Base-by-base conservation (phyloP, 2,797 vertebrate species). In the Sebastes itinus region DNA sequence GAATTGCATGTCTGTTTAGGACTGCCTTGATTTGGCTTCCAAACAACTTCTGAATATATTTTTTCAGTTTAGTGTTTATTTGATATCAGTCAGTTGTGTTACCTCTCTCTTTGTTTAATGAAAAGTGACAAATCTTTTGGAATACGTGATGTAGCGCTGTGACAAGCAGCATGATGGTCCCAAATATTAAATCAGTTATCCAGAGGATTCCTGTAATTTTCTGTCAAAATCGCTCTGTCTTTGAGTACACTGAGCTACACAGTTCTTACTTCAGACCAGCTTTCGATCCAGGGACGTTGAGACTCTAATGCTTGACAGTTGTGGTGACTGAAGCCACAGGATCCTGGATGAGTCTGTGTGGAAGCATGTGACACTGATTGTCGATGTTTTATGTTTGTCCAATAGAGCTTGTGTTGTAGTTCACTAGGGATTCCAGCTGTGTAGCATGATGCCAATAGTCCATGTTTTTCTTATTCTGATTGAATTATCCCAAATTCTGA, bases 311-410 rank as follows among this genome's bases (percentile, higher is more conserved):
- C 33, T 28, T 32, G 33, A 79, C 60, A 82, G 66, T 79, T 79
- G 75, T 78, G 73, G 72, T 71, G 55, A 65, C 4, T 28, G 46
- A 77, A 80, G 68, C 74, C 68, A n/a, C 71, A 72, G 46, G 71
- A 80, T 82, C 60, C 13, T 75, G 63, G 75, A 78, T 64, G 49
- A 75, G 42, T 70, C 55, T 72, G 72, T 27, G 59, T 23, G 27
- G 79, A 82, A 65, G 13, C 77, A 59, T 83, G 59, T 69, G 67
- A 74, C 75, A 64, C 58, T 71, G 77, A 83, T 67, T 59, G 42
- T 72, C 64, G 1, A 38, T 61, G 77, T 86, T 86, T 86, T 82
- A 58, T 77, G 55, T 78, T 81, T 78, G 67, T 83, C 72, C 76
- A 72, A 75, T 33, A 69, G 25, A 74, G n/a, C 16, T 67, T 52